Evolutionary conservation across 2,888 invertebrate genomes (phyloP).

Genomic region (Drosophila yooni): DNA sequence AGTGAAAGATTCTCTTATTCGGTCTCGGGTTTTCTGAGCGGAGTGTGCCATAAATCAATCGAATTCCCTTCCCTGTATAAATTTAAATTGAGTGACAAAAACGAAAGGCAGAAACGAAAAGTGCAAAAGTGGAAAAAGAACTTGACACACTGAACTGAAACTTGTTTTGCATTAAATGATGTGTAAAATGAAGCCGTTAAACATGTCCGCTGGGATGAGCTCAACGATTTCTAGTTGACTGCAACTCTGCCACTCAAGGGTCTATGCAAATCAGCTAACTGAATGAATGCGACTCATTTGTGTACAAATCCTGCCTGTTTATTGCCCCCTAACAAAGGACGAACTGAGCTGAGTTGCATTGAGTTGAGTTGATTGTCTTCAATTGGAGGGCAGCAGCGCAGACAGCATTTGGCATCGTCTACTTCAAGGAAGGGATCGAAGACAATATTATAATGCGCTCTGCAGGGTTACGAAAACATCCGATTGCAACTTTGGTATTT

Average conservation of each 20-base stretch:
- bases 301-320: slow-evolving; percentile 14
- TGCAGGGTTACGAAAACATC: not conserved
- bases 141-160: slow-evolving; percentile 27
- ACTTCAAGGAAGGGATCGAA: not conserved
- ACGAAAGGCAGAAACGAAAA: slow-evolving; percentile 19
- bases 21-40: not conserved
- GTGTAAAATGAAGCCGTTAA: slow-evolving; percentile 83
- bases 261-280: slow-evolving; percentile 62
- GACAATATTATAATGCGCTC: not conserved
- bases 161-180: slow-evolving; percentile 82
- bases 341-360: not conserved
- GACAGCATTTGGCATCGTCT: not conserved
- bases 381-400: not conserved
- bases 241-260: slow-evolving; percentile 35
- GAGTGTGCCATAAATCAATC: slow-evolving; percentile 71
- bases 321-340: slow-evolving; percentile 4
- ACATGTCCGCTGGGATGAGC: slow-evolving; percentile 73
- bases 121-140: slow-evolving; percentile 23
- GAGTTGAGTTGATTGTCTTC: not conserved
- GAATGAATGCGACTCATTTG: slow-evolving; percentile 14
- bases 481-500: not conserved
- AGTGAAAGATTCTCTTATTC: slow-evolving; percentile 62
- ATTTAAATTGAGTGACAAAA: slow-evolving; percentile 79
- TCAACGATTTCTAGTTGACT: slow-evolving; percentile 38
- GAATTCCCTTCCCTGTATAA: slow-evolving; percentile 46